Evolutionary conservation across 2,797 vertebrate species (phyloP).

Genomic region (Sebastes taczanowskii): DNA sequence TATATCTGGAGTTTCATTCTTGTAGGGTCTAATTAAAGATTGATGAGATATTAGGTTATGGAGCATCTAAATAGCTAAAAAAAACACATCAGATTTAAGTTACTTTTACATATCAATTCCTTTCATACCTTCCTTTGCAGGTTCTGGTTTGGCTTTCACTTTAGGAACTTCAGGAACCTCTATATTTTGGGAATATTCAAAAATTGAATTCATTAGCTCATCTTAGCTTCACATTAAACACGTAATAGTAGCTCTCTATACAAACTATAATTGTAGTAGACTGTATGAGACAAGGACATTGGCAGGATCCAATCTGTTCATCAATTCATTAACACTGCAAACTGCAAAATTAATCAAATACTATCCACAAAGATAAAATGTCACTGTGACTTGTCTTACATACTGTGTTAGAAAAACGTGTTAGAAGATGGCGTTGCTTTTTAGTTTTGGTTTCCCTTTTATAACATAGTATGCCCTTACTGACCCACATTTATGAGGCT

Average conservation of each 20-base stretch:
- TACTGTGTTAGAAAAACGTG: neutral
- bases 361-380: neutral
- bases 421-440: too few relatives aligned
- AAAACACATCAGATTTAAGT: fast-evolving
- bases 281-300: too few relatives aligned
- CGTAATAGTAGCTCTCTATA: too few relatives aligned
- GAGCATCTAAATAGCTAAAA: neutral
- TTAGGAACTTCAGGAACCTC: too few relatives aligned
- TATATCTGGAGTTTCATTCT: neutral
- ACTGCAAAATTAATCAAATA: neutral
- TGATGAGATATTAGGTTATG: too few relatives aligned
- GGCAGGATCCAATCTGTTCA: too few relatives aligned
- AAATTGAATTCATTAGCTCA: neutral
- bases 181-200: too few relatives aligned
- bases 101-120: neutral
- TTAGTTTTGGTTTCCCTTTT: too few relatives aligned
- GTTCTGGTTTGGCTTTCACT: neutral
- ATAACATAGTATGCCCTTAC: too few relatives aligned
- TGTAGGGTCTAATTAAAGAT: neutral
- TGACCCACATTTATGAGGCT: too few relatives aligned
- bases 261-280: too few relatives aligned
- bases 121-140: constrained; percentile 46
- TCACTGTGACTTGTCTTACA: neutral
- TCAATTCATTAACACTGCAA: too few relatives aligned
- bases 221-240: neutral